Conservation (phyloP, 2,797 vertebrate species). For the Enteromius viviparus region DNA sequence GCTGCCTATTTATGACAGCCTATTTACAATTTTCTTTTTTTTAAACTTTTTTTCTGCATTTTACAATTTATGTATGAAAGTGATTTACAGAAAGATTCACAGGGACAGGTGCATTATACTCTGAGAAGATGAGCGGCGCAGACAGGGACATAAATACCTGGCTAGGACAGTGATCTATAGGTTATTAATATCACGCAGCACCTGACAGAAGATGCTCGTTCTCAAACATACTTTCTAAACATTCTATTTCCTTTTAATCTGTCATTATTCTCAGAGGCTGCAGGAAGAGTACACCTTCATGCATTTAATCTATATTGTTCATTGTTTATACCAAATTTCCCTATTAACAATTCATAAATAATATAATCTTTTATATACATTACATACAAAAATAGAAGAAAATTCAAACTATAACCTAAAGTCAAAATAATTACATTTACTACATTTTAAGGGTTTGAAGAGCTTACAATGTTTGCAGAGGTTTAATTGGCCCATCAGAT, state of each 20-base stretch:
- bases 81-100: not conserved
- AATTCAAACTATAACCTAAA: slow-evolving; percentile 42
- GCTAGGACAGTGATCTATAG: not conserved
- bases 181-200: slow-evolving; percentile 4
- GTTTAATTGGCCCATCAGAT: not conserved
- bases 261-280: not conserved
- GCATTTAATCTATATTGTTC: slow-evolving; percentile 19
- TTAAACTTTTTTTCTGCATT: slow-evolving; percentile 1
- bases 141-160: not conserved
- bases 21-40: not conserved
- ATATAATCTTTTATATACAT: slow-evolving; percentile 58
- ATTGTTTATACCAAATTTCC: slow-evolving; percentile 37
- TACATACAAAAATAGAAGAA: slow-evolving; percentile 57
- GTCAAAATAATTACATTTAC: slow-evolving; percentile 42
- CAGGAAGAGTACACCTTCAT: not conserved
- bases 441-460: slow-evolving; percentile 30
- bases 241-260: not conserved
- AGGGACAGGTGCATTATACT: slow-evolving; percentile 9
- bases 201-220: not conserved
- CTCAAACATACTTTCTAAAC: not conserved
- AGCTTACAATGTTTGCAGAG: not conserved
- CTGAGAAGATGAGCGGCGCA: not conserved
- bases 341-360: slow-evolving; percentile 54
- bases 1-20: slow-evolving; percentile 54
- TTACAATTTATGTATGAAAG: slow-evolving; percentile 13